Evolutionary conservation across 2,113 vertebrate species (phyloP).

Genomic region (Callospermophilus lateralis): DNA sequence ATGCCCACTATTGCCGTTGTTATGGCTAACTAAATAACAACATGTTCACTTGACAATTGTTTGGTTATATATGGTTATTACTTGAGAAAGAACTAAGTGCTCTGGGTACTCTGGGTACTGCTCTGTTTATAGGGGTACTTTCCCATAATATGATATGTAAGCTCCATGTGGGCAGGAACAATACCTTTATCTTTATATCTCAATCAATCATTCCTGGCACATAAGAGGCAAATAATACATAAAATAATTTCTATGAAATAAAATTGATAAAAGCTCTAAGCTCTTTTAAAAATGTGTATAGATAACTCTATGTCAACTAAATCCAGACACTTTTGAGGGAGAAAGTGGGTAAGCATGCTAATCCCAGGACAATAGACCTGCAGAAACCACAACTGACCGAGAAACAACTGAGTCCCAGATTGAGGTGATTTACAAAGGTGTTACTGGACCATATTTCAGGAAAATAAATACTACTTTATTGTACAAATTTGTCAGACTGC

Average conservation of each 20-base stretch:
- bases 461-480: not conserved
- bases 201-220: not conserved
- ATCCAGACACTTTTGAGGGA: not conserved
- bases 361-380: not conserved
- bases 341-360: not conserved
- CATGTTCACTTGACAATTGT: not conserved
- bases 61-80: not conserved
- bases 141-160: not conserved
- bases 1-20: not conserved
- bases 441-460: not conserved
- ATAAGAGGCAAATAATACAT: not conserved
- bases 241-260: not conserved
- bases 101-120: too few species aligned
- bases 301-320: not conserved
- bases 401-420: not conserved
- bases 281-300: not conserved
- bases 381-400: not conserved
- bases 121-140: not conserved
- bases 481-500: conserved; percentile 12
- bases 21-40: not conserved
- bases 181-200: not conserved
- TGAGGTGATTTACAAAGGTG: not conserved
- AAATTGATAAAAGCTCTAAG: conserved; percentile 6
- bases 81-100: not conserved
- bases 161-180: not conserved